Conservation (phyloP, 2,113 vertebrate species). For the Lipotes vexillifer region DNA sequence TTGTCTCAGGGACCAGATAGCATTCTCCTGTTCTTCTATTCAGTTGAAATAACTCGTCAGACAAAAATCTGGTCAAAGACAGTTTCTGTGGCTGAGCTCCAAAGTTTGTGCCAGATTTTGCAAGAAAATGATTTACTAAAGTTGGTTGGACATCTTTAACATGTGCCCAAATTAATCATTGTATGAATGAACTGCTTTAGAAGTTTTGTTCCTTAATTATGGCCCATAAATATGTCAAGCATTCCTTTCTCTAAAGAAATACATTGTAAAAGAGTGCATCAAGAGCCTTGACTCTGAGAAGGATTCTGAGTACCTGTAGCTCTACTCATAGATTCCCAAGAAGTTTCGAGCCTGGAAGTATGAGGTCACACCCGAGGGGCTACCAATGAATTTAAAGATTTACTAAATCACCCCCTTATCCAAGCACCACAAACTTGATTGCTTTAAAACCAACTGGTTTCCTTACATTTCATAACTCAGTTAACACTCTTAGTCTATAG, state of each 20-base stretch:
- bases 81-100: not conserved
- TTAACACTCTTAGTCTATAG: not conserved
- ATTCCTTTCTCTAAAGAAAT: not conserved
- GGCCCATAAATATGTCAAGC: not conserved
- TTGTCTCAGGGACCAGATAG: not conserved
- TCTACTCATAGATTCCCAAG: not conserved
- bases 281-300: not conserved
- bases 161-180: not conserved
- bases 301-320: not conserved
- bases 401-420: not conserved
- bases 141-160: not conserved
- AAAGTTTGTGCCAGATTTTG: not conserved
- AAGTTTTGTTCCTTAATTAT: not conserved
- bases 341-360: not conserved
- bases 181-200: not conserved
- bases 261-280: not conserved
- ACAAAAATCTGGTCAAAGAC: not conserved
- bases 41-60: not conserved
- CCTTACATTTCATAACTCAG: not conserved
- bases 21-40: not conserved
- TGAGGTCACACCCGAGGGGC: not conserved
- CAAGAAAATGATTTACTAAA: not conserved
- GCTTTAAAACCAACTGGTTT: not conserved
- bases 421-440: not conserved
- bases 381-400: not conserved